Evolutionary conservation across 1,140 invertebrate species (phyloP).

Genomic region (Orchesella cincta): DNA sequence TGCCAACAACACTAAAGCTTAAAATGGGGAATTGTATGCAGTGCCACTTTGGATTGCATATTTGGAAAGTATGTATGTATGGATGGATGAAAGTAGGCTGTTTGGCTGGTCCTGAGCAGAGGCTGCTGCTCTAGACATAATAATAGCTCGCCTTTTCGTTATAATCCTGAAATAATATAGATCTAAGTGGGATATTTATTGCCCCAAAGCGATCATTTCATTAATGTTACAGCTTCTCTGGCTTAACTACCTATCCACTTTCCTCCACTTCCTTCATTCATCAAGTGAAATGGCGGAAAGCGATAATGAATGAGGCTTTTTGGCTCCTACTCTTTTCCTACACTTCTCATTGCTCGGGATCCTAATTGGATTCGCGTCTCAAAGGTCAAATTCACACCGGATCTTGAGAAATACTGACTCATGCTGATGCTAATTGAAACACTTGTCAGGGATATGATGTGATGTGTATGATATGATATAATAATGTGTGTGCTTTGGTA

Average conservation of each 20-base stretch:
- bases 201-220: slow-evolving; percentile 27
- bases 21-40: no score
- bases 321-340: neutral
- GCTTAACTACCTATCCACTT: slow-evolving; percentile 27
- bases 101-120: neutral
- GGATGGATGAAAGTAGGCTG: neutral
- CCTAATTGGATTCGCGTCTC: neutral
- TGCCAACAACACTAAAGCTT: no score
- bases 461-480: neutral
- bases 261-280: slow-evolving; percentile 24
- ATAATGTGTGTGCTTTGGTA: neutral
- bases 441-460: neutral
- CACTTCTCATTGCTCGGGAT: no score
- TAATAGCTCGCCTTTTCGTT: no score
- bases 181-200: slow-evolving; percentile 26
- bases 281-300: slow-evolving; percentile 17
- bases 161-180: slow-evolving; percentile 16
- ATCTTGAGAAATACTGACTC: slow-evolving; percentile 4
- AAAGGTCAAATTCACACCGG: slow-evolving; percentile 14
- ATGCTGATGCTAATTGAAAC: neutral
- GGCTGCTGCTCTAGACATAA: neutral
- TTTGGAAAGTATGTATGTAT: no score
- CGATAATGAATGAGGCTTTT: slow-evolving; percentile 5
- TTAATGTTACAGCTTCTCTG: slow-evolving; percentile 22
- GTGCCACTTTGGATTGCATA: no score